Evolutionary conservation across 1,140 invertebrate species (phyloP).

Genomic region (Solenopsis fugax): DNA sequence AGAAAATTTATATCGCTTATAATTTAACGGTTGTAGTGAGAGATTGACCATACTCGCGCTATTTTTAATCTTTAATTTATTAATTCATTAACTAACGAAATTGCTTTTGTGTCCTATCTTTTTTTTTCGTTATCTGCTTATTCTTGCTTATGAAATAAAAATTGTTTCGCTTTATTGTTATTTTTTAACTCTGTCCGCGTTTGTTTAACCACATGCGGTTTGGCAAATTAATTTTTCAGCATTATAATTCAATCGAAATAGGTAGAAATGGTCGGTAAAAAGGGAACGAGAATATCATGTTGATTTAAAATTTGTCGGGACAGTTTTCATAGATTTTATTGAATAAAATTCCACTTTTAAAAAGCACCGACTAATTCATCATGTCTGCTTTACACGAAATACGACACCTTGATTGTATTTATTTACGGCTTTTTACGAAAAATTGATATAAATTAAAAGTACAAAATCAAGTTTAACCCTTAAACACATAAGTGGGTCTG

Average conservation of each 20-base stretch:
- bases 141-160: neutral
- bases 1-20: neutral
- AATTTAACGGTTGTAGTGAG: neutral
- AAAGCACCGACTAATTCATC: neutral
- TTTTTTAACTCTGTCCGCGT: neutral
- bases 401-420: neutral
- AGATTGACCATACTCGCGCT: neutral
- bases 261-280: neutral
- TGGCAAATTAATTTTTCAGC: constrained; percentile 20
- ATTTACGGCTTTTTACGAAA: neutral
- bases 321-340: neutral
- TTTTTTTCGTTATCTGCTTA: neutral
- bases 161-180: neutral
- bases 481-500: too few relatives aligned
- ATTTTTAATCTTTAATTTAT: constrained; percentile 1
- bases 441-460: neutral
- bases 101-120: too few relatives aligned
- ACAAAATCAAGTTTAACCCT: neutral
- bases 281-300: neutral
- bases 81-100: neutral
- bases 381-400: neutral
- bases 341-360: neutral
- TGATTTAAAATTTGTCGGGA: constrained; percentile 14
- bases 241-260: neutral
- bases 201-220: neutral